Base-by-base conservation (phyloP, 2,113 vertebrate genomes). In the Actenoides hombroni region DNA sequence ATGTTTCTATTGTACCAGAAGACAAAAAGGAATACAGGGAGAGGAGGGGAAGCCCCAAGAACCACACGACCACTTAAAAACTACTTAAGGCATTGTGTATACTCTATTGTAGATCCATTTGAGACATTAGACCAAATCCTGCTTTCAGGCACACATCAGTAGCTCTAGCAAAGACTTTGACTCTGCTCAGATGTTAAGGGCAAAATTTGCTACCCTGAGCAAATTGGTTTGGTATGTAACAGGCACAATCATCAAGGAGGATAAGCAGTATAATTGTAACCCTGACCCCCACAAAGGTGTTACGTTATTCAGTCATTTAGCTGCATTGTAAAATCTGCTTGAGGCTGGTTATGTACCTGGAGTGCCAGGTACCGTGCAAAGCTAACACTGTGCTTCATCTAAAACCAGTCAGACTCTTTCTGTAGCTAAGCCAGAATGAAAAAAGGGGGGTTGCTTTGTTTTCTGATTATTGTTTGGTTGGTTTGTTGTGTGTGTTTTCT, bases 1-100 rank as follows among this genome's bases (percentile, higher is more conserved):
- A 83, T 69, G 84, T 71, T 95, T 83, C 68, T 94, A 54, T 44
- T 83, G 63, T 69, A 73, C 23, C 16, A 70, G 76, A 74, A 94
- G 88, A 83, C 15, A 77, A 87, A 81, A 69, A 51, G 12, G 59
- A 79, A 91, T 53, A 63, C 39, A 61, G 39, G 3, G 31, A 86
- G 56, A 69, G 70, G 28, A 81, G 24, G 24, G 49, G 49, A 89
- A 83, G 65, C 53, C 76, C 68, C n/a, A 39, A 69, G 65, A 87
- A 92, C 25, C 16, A 53, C 60, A 86, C 8, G 70, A 37, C 23
- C 70, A 81, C 73, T 90, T 67, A 23, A 76, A 82, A 83, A 91
- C 39, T 57, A n/a, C 28, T 88, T 68, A 25, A 78, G 39, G n/a
- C 24, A 49, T 78, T 81, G 53, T 39, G 37, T 44, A 42, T 26